These are phyloP conservation scores for Panopea generosa DNA, from an alignment of 2,888 invertebrate species.

Conservation along the genomic window DNA sequence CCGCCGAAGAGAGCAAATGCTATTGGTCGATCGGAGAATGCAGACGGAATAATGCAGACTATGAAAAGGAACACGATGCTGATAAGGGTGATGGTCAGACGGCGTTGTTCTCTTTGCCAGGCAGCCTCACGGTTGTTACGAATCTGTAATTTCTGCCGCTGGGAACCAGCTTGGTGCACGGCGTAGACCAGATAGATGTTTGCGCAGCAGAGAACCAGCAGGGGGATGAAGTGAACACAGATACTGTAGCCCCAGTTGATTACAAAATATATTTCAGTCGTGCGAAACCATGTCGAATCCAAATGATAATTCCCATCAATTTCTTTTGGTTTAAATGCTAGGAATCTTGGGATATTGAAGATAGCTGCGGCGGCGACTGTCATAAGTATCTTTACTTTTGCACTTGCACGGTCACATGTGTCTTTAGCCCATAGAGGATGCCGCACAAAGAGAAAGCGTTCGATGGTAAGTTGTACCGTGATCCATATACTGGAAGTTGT, in stretches of 20 bases:
- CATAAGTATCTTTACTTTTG: slow-evolving; percentile 73
- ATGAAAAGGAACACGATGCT: slow-evolving; percentile 81
- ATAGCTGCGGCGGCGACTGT: slow-evolving; percentile 68
- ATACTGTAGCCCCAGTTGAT: slow-evolving; percentile 78
- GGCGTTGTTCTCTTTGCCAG: slow-evolving; percentile 78
- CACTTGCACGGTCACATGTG: slow-evolving; percentile 76
- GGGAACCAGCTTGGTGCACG: slow-evolving; percentile 71
- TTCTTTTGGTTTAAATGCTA: slow-evolving; percentile 65
- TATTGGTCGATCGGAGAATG: slow-evolving; percentile 78
- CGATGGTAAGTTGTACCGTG: slow-evolving; percentile 80
- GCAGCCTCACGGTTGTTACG: slow-evolving; percentile 72
- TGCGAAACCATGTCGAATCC: slow-evolving; percentile 70
- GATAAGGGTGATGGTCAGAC: slow-evolving; percentile 81
- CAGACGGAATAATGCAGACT: slow-evolving; percentile 80
- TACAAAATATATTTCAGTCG: slow-evolving; percentile 53
- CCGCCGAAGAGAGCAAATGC: slow-evolving; percentile 76
- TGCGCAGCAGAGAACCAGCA: slow-evolving; percentile 69
- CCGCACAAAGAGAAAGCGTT: slow-evolving; percentile 79
- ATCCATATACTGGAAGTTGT: slow-evolving; percentile 79
- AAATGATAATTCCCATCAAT: slow-evolving; percentile 45
- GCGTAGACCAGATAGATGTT: slow-evolving; percentile 77
- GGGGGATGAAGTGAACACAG: slow-evolving; percentile 76
- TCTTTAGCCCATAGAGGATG: slow-evolving; percentile 80
- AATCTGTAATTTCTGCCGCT: slow-evolving; percentile 68
- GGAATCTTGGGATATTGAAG: slow-evolving; percentile 79